Percentiles rank a stretch among this genome's conserved stretches.
Conservation (phyloP, 2,113 vertebrate species). For the Colius striatus region DNA sequence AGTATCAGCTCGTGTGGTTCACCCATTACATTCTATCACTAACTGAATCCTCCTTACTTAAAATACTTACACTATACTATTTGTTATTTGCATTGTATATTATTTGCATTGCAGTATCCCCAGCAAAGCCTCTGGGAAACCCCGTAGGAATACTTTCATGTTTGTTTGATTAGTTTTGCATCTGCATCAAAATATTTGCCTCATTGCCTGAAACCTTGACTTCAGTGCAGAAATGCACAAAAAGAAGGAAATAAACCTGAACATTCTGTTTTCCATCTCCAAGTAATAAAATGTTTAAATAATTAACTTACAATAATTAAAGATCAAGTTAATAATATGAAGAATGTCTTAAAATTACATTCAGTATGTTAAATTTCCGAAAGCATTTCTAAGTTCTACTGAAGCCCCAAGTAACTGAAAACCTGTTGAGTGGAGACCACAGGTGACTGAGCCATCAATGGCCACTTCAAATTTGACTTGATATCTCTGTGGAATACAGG, state of each 20-base stretch:
- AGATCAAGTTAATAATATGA: neutral
- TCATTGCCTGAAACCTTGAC: constrained; percentile 8
- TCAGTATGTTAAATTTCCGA: neutral
- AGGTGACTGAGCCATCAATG: neutral
- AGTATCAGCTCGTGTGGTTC: neutral
- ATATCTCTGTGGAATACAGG: neutral
- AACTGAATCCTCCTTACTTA: neutral
- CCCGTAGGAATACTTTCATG: neutral
- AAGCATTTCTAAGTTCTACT: neutral
- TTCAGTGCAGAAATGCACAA: neutral
- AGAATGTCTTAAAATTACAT: neutral
- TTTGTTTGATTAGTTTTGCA: constrained; percentile 61
- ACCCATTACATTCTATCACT: neutral
- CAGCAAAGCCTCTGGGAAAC: constrained; percentile 38
- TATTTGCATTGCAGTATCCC: constrained; percentile 1
- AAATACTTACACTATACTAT: neutral
- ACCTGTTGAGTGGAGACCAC: neutral
- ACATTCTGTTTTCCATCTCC: neutral
- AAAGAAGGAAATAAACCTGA: constrained; percentile 13
- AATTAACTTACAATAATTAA: neutral
- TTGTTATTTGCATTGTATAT: neutral
- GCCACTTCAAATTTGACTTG: neutral
- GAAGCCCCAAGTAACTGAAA: neutral
- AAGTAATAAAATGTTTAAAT: neutral
- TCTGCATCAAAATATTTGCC: constrained; percentile 59